Evolutionary conservation across 2,113 vertebrate species (phyloP), one percentile per base, ranked within the genome.

Genomic region (Petaurus breviceps): DNA sequence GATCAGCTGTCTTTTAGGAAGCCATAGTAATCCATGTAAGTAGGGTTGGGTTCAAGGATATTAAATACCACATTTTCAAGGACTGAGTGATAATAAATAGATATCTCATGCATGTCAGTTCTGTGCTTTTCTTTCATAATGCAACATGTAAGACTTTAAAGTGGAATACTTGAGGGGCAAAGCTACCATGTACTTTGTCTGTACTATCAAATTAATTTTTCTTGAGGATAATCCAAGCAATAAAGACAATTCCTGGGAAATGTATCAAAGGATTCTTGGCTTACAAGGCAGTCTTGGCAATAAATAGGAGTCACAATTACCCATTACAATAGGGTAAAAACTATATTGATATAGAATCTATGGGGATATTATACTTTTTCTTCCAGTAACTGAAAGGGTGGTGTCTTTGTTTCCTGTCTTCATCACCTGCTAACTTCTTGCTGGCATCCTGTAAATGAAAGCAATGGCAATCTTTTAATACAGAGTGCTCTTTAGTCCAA

Each of bases 391-490:
- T 90, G 43, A 54, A 52, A 51, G 57, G 12, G 1, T 10, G 50
- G 8, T n/a, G 23, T 8, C 31, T 94, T 93, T 90, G n/a, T 52
- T 95, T 92, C 91, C 92, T 43, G 23, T 89, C 43, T 0, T n/a
- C 52, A 94, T 92, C 91, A 57, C 50, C 95, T 94, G 3, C 61
- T 93, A 24, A 47, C 61, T 91, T 77, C 61, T 94, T 94, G 57
- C 89, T 46, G 3, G 23, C 93, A 51, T 94, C 94, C 92, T 52
- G 46, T 94, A 92, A 96, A 26, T 94, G 89, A 92, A 55, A 46
- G 47, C 61, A n/a, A 94, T 91, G 94, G 90, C 54, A 43, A 24
- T 43, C 96, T 91, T 52, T 97, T 96, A 96, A 95, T 89, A 68
- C 52, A 46, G 54, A 92, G 47, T 94, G 68, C 25, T 54, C 51